Conservation (phyloP, 1,140 invertebrate genomes). For the Chrysoperla carnea region DNA sequence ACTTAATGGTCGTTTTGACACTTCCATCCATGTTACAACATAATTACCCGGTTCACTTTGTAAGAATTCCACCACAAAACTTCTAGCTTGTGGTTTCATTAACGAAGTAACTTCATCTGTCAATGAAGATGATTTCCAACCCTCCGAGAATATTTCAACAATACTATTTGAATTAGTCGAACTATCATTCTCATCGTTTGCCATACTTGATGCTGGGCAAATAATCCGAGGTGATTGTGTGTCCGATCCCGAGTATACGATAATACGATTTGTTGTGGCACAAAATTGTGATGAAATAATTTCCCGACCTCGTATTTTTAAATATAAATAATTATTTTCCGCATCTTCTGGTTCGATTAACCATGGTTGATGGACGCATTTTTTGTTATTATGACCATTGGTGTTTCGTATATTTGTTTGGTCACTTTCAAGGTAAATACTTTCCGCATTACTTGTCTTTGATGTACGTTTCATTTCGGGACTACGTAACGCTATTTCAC, state of each 20-base stretch:
- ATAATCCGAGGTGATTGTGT: conserved; percentile 38
- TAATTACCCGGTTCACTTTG: conserved; percentile 51
- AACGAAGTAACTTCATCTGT: conserved; percentile 24
- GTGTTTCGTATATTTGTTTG: conserved; percentile 23
- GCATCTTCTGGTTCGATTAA: conserved; percentile 54
- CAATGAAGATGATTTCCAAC: conserved; percentile 37
- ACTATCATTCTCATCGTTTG: conserved; percentile 18
- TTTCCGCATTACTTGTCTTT: background rate
- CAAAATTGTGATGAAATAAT: conserved; percentile 37
- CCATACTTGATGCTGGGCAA: conserved; percentile 33
- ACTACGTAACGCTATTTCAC: conserved; percentile 37
- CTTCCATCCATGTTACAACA: conserved; percentile 57
- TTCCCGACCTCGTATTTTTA: conserved; percentile 46
- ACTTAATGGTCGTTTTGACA: conserved; percentile 45
- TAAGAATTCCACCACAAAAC: conserved; percentile 51
- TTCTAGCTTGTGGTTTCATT: conserved; percentile 38
- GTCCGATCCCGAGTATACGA: conserved; percentile 48
- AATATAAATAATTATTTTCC: conserved; percentile 47
- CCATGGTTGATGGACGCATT: conserved; percentile 58
- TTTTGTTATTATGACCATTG: conserved; percentile 22
- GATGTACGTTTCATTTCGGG: conserved; percentile 3
- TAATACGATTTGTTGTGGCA: conserved; percentile 47
- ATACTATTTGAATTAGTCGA: conserved; percentile 16
- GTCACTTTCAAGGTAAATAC: conserved; percentile 26
- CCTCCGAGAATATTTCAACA: conserved; percentile 55